A percentile compares a stretch with the other conserved stretches of the same genome.
Evolutionary conservation across 2,113 vertebrate species (phyloP).

Genomic region (Solea solea): DNA sequence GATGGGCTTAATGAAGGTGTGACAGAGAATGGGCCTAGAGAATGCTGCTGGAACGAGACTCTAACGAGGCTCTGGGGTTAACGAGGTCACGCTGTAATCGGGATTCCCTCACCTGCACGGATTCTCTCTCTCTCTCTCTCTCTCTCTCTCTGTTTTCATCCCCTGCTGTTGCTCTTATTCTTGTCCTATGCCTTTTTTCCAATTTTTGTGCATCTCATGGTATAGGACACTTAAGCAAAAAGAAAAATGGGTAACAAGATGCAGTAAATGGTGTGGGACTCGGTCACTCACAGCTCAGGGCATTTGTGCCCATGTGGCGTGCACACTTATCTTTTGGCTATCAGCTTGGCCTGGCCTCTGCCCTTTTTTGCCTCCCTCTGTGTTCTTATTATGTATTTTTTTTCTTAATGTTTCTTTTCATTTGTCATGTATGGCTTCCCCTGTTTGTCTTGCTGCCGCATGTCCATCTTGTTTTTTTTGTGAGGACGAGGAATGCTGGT

Average conservation of each 20-base stretch:
- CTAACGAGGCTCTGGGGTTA: slow-evolving; percentile 72
- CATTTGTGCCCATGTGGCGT: background rate
- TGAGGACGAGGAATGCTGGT: slow-evolving; percentile 41
- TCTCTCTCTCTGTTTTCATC: background rate
- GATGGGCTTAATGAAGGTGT: slow-evolving; percentile 81
- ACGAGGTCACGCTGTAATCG: slow-evolving; percentile 54
- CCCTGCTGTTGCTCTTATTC: background rate
- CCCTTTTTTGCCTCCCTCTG: slow-evolving; percentile 1
- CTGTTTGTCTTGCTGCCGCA: slow-evolving; percentile 25
- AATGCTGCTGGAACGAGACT: slow-evolving; percentile 69
- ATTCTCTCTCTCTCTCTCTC: slow-evolving; percentile 14
- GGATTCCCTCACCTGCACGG: slow-evolving; percentile 56
- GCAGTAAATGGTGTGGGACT: background rate
- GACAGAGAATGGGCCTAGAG: slow-evolving; percentile 72
- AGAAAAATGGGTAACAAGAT: background rate
- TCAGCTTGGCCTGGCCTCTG: background rate
- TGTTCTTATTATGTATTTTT: slow-evolving; percentile 13
- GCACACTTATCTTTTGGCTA: background rate
- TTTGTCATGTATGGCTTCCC: slow-evolving; percentile 10
- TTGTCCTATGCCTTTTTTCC: background rate
- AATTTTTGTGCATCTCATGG: background rate
- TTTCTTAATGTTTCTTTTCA: slow-evolving; percentile 12
- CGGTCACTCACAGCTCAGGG: background rate
- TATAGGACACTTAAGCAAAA: background rate
- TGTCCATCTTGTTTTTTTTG: slow-evolving; percentile 29